phyloP scores from a whole-genome alignment of 2,888 invertebrate genomes.

The Cantharis rufa region DNA sequence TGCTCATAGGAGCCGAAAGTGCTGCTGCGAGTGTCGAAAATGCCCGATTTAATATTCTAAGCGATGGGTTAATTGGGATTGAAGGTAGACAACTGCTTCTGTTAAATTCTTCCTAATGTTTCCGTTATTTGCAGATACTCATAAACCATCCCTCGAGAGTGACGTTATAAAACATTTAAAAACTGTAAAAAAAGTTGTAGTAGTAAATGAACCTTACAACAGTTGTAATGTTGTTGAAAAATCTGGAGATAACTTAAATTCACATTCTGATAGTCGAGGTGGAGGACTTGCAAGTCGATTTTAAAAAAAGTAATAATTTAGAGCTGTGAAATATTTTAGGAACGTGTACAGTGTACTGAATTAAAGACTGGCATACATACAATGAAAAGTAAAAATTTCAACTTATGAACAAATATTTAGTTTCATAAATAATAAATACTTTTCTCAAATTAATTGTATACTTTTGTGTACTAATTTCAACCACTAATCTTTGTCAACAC shows the following conservation, averaged over 20 bases:
- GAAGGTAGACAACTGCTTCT: constrained; percentile 47
- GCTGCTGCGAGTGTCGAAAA: constrained; percentile 58
- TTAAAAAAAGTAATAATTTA: constrained; percentile 42
- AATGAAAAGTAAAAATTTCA: too few species aligned
- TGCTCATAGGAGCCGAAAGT: constrained; percentile 56
- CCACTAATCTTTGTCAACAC: too few species aligned
- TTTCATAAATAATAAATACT: too few species aligned
- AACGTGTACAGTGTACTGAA: too few species aligned
- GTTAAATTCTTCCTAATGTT: background rate
- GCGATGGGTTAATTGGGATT: constrained; percentile 49
- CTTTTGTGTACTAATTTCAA: too few species aligned
- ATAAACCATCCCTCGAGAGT: constrained; percentile 47
- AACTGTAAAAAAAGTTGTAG: constrained; percentile 40
- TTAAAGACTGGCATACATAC: too few species aligned
- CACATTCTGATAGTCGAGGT: constrained; percentile 75
- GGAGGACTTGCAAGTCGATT: constrained; percentile 71
- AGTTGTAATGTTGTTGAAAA: constrained; percentile 73
- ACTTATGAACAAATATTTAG: too few species aligned
- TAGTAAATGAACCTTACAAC: constrained; percentile 56
- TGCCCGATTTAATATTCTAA: constrained; percentile 55
- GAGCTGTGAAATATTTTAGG: background rate
- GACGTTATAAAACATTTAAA: constrained; percentile 46
- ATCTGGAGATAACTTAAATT: constrained; percentile 64
- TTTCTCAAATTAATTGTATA: too few species aligned
- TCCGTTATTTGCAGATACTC: constrained; percentile 43